Percentiles rank a stretch among this genome's conserved stretches.
Conservation (phyloP, 2,888 invertebrate species). For the Dolichopus griseipennis region DNA sequence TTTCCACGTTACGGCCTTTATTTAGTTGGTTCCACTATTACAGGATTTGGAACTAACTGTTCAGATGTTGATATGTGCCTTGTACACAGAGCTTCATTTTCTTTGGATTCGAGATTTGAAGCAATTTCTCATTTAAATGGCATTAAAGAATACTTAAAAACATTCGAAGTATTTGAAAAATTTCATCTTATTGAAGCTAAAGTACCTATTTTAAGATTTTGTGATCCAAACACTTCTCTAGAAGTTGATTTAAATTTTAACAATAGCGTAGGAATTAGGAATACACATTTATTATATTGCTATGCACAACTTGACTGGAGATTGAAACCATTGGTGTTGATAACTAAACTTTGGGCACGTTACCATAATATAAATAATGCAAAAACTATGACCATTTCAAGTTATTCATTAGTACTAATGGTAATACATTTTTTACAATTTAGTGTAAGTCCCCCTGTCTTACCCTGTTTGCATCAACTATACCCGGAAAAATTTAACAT, state of each 20-base stretch:
- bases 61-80: constrained; percentile 94
- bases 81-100: constrained; percentile 54
- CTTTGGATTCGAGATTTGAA: constrained; percentile 61
- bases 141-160: constrained; percentile 18
- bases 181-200: constrained; percentile 70
- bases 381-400: constrained; percentile 79
- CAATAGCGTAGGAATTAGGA: constrained; percentile 83
- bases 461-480: constrained; percentile 65
- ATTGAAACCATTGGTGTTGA: constrained; percentile 75
- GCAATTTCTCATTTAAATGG: constrained; percentile 38
- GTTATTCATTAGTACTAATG: constrained; percentile 89
- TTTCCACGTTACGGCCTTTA: constrained; percentile 65
- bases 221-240: constrained; percentile 60
- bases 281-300: constrained; percentile 80
- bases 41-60: constrained; percentile 76
- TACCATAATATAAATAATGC: constrained; percentile 88
- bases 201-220: constrained; percentile 85
- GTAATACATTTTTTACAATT: constrained; percentile 89
- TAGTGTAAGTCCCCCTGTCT: constrained; percentile 61
- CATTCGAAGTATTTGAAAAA: constrained; percentile 19
- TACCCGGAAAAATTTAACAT: constrained; percentile 53
- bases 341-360: constrained; percentile 87
- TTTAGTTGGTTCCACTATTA: constrained; percentile 90
- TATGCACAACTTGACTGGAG: constrained; percentile 85
- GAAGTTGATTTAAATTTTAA: constrained; percentile 91